These are phyloP conservation scores for Atta cephalotes DNA, from an alignment of 1,140 invertebrate species.

Conservation along the genomic window DNA sequence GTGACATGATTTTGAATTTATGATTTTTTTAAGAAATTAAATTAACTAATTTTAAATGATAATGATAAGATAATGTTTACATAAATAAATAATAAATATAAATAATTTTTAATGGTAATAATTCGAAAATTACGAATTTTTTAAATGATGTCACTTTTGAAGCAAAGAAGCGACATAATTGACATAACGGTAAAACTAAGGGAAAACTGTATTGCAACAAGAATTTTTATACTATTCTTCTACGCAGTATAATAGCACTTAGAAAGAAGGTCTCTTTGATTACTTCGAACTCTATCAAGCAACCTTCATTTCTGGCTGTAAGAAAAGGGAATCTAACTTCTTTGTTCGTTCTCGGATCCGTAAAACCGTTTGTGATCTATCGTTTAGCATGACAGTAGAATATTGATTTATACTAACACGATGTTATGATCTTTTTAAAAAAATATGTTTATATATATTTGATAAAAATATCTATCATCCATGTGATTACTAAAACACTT, in stretches of 20 bases:
- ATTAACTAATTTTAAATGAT: too few relatives aligned
- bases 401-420: conserved; percentile 14
- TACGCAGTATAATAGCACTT: neutral
- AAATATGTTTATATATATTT: neutral
- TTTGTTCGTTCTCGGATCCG: neutral
- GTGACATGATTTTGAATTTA: too few relatives aligned
- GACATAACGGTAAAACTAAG: too few relatives aligned
- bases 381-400: neutral
- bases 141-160: too few relatives aligned
- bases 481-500: neutral
- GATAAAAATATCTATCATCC: neutral
- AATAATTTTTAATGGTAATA: too few relatives aligned
- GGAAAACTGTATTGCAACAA: neutral
- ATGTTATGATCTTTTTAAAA: neutral
- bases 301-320: conserved; percentile 23
- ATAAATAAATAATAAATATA: too few relatives aligned
- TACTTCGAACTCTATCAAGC: neutral
- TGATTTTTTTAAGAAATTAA: too few relatives aligned
- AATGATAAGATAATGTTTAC: too few relatives aligned
- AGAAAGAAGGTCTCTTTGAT: neutral
- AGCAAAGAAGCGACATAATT: too few relatives aligned
- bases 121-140: too few relatives aligned
- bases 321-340: conserved; percentile 7
- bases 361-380: neutral
- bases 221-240: neutral